phyloP scores from a whole-genome alignment of 2,888 invertebrate genomes.

The Euspilapteryx auroguttella region DNA sequence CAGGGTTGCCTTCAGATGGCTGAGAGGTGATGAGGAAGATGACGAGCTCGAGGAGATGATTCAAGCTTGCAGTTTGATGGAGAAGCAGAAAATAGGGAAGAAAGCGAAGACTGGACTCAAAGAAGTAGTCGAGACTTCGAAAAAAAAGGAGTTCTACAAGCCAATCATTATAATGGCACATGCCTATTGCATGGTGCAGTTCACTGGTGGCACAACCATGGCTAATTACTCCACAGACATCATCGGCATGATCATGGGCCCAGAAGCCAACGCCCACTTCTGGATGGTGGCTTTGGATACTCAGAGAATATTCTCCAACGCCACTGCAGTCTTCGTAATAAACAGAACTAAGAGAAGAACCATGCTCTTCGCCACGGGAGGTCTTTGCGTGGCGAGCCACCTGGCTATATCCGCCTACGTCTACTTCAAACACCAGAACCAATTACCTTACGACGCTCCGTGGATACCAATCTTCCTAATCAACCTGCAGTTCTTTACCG shows the following conservation, averaged over 20 bases:
- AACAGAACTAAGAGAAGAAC: slow-evolving; percentile 61
- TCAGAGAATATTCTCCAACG: slow-evolving; percentile 60
- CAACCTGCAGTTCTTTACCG: slow-evolving; percentile 54
- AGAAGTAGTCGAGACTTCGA: slow-evolving; percentile 14
- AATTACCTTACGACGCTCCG: slow-evolving; percentile 20
- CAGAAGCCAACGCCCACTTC: slow-evolving; percentile 59
- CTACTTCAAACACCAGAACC: slow-evolving; percentile 17
- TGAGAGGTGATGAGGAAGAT: slow-evolving; percentile 49
- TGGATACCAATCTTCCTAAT: slow-evolving; percentile 49
- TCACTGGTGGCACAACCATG: slow-evolving; percentile 68
- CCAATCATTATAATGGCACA: slow-evolving; percentile 61
- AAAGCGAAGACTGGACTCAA: slow-evolving; percentile 8
- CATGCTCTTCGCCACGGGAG: slow-evolving; percentile 59
- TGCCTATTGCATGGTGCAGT: slow-evolving; percentile 64
- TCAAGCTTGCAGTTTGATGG: slow-evolving; percentile 15
- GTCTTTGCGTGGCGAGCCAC: slow-evolving; percentile 58
- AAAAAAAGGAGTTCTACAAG: slow-evolving; percentile 51
- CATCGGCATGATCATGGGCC: slow-evolving; percentile 55
- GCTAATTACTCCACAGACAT: slow-evolving; percentile 67
- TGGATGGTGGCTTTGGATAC: slow-evolving; percentile 67
- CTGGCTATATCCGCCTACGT: slow-evolving; percentile 45
- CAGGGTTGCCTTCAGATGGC: slow-evolving; percentile 52
- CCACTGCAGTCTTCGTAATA: slow-evolving; percentile 60
- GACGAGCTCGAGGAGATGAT: slow-evolving; percentile 37
- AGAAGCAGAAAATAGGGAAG: slow-evolving; percentile 12